Base-by-base conservation (phyloP, 2,113 vertebrate species). In the Siniperca chuatsi region DNA sequence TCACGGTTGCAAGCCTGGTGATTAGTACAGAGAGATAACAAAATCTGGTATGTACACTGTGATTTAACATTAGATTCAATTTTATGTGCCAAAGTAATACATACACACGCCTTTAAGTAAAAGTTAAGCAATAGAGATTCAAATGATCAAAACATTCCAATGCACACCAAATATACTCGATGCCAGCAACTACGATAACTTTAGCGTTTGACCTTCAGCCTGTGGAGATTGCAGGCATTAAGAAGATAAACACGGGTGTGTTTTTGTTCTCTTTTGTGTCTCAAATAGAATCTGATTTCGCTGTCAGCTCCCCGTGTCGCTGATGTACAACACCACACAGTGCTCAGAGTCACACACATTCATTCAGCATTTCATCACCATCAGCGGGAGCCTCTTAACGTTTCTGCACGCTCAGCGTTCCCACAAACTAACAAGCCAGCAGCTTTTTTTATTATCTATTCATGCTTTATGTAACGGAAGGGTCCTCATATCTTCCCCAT, bases 371-470 rank as follows among this genome's bases (percentile, higher is more conserved):
- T 90, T 75, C 77, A 77, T 78, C 84, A 25, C 60, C 85, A 85
- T 69, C 79, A 58, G 40, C 64, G 1, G 50, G 15, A 61, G 37
- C 42, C 76, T 73, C 75, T 58, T 16, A 23, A 57, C 23, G 18
- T 79, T 90, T 67, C 74, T 82, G 89, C 90, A 35, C 4, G 18
- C 67, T 94, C 90, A 93, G 87, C 78, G 1, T 6, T 73, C 57
- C 65, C 44, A 15, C 67, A 73, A 73, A 87, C 64, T 58, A 86
- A 80, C 78, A 25, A 29, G 77, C 70, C 78, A 87, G 90, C 88
- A 90, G 85, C 85, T 77, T 78, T 69, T 91, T 89, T 6, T 21
- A 20, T 21, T 71, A 85, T 91, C 76, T 77, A 2, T 62, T 66
- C 68, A 35, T 83, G 83, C 77, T 86, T 77, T 60, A 81, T 83